phyloP scores from a whole-genome alignment of 2,113 vertebrate genomes.

The Protobothrops mucrosquamatus region DNA sequence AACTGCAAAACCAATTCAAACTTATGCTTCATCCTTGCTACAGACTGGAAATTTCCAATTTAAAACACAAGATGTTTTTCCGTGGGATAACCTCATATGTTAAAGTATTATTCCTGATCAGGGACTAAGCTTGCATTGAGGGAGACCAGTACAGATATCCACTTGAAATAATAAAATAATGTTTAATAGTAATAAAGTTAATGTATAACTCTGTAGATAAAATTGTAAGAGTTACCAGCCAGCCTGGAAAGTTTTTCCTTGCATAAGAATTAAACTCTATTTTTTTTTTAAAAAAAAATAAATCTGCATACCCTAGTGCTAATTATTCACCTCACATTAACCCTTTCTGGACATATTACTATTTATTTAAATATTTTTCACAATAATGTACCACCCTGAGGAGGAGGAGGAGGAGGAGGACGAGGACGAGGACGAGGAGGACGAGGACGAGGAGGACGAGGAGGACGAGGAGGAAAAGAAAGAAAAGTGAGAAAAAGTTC shows the following conservation, averaged over 20 bases:
- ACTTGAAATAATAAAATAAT: background rate
- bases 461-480: background rate
- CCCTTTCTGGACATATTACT: background rate
- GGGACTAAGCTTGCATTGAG: background rate
- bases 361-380: background rate
- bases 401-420: background rate
- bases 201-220: background rate
- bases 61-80: background rate
- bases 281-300: background rate
- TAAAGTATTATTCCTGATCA: background rate
- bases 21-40: background rate
- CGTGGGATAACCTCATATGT: background rate
- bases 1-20: background rate
- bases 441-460: background rate
- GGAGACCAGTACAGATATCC: background rate
- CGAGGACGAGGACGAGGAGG: too few relatives aligned
- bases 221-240: background rate
- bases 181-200: background rate
- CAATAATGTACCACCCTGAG: background rate
- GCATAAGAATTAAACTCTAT: background rate
- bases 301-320: background rate
- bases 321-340: background rate
- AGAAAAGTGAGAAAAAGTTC: background rate
- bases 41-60: background rate
- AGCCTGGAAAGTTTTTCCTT: background rate